Percentiles rank a stretch among this genome's conserved stretches.
Conservation (phyloP, 2,113 vertebrate genomes). For the Anoura caudifer region DNA sequence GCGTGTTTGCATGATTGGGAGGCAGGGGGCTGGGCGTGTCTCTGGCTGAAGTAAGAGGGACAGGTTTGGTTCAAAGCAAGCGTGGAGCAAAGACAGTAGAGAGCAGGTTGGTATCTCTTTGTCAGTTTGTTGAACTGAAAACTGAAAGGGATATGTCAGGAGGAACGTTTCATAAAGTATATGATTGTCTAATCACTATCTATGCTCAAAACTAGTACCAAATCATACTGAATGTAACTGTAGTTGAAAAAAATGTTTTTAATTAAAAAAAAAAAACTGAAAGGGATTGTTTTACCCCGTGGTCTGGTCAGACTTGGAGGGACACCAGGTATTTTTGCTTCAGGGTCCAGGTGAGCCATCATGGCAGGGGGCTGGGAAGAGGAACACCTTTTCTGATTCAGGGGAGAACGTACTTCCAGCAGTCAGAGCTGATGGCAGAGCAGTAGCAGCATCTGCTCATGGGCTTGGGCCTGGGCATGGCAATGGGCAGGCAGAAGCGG, state of each 20-base stretch:
- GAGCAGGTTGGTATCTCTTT: background rate
- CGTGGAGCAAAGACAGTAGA: background rate
- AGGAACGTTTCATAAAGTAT: background rate
- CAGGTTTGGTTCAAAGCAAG: background rate
- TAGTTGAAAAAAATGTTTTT: background rate
- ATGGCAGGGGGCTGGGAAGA: rapidly evolving
- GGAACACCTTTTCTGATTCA: background rate
- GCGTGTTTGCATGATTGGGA: background rate
- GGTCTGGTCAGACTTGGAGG: background rate
- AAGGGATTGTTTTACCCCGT: background rate
- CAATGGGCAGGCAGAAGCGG: background rate
- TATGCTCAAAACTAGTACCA: too few species aligned
- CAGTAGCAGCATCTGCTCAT: background rate
- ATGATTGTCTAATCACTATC: background rate
- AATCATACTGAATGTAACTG: background rate
- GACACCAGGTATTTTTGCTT: background rate
- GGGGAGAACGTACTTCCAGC: background rate
- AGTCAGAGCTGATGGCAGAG: background rate
- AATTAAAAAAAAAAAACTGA: background rate
- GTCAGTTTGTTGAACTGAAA: background rate
- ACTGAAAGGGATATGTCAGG: background rate
- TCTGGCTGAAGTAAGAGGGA: background rate
- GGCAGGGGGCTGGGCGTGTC: background rate
- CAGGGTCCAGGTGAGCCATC: background rate
- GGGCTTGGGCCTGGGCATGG: background rate